Base-by-base conservation (phyloP, 1,140 invertebrate genomes). In the Ditylenchus dipsaci region DNA sequence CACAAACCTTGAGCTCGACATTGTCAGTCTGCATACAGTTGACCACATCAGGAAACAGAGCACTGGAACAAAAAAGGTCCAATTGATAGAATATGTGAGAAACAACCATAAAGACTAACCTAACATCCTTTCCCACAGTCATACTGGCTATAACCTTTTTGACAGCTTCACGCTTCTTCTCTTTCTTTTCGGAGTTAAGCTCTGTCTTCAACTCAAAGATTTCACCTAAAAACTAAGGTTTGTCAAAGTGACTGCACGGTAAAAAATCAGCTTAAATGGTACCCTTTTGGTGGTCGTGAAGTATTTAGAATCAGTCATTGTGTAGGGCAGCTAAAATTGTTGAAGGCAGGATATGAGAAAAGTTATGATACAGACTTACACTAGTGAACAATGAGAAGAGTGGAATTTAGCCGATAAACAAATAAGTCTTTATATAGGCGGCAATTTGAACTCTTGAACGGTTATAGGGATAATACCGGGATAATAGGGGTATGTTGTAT, bases 11-110 rank as follows among this genome's bases (percentile, higher is more conserved):
- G 74, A 99, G 84, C 85, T 99, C 96, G 82, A 99, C 86, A 86
- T 99, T 99, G 84, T 99, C 96, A 9, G 96, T 99, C 85, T 99
- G 96, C 95, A 99, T 99, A 83, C 96, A 99, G 84, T 99, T 99
- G 27, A 99, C 93, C 30, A 99, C 96, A 85, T 99, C 95, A 8
- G 96, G 94, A 84, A 99, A 98, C 0, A 99, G 85, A 11, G 94
- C 93, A 82, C 87, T 88, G 74, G 63, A 84, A 38, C 3, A 38
- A 11, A 3, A 70, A 21, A 42, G 47, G 0, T 66, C 9, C 5
- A 33, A 61, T 7, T 33, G 29, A 61, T 13, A 33, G 3, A 33
- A 61, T n/a, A n/a, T n/a, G n/a, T n/a, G n/a, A 61, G 29, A 7
- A 21, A n/a, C 11, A 11, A 61, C n/a, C 3, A 43, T 5, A 61